These are phyloP conservation scores for Antennarius maculatus DNA, from an alignment of 2,797 vertebrate species.

Conservation along the genomic window DNA sequence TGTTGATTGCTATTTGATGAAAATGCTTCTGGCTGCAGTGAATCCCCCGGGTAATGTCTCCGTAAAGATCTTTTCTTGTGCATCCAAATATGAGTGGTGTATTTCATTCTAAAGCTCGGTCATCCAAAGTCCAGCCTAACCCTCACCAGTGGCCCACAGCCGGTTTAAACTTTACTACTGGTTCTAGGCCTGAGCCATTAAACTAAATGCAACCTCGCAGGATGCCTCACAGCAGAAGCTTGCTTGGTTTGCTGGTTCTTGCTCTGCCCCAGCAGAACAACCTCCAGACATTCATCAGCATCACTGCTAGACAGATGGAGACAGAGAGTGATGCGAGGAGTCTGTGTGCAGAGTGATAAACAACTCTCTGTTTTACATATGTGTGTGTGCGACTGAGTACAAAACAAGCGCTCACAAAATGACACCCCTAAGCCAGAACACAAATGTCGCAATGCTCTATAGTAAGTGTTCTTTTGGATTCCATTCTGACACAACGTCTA, in stretches of 20 bases:
- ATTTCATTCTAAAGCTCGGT: conserved; percentile 21
- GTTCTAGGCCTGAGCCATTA: conserved; percentile 49
- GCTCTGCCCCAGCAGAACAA: conserved; percentile 51
- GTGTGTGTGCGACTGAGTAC: background rate
- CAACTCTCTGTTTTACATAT: conserved; percentile 9
- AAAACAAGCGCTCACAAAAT: background rate
- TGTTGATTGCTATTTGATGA: conserved; percentile 64
- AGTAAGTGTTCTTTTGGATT: background rate
- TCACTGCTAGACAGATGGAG: conserved; percentile 38
- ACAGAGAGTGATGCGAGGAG: conserved; percentile 33
- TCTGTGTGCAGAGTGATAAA: conserved; percentile 12
- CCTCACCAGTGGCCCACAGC: conserved; percentile 15
- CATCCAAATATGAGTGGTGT: conserved; percentile 8
- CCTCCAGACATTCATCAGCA: conserved; percentile 61
- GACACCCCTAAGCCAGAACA: background rate
- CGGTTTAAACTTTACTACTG: conserved; percentile 23
- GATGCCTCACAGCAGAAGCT: conserved; percentile 44
- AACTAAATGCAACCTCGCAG: conserved; percentile 53
- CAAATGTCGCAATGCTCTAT: background rate
- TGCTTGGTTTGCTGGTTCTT: conserved; percentile 41
- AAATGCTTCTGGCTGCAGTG: conserved; percentile 46
- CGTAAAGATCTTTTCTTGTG: conserved; percentile 20
- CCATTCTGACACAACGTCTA: background rate
- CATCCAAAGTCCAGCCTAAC: conserved; percentile 13
- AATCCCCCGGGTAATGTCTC: conserved; percentile 44